A percentile compares a stretch with the other conserved stretches of the same genome.
Conservation (phyloP, 1,140 invertebrate species). For the Antheraea pernyi region DNA sequence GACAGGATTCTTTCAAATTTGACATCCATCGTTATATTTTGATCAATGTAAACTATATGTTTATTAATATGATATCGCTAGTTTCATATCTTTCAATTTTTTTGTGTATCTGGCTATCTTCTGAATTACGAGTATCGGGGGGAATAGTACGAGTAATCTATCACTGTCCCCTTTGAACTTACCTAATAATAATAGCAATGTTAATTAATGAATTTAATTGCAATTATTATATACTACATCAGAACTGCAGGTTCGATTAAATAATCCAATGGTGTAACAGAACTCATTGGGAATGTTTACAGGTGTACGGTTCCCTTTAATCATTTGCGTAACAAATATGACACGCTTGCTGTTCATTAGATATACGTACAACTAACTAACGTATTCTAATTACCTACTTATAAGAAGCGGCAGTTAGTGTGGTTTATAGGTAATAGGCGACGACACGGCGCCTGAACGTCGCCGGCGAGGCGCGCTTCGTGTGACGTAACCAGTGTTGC, state of each 20-base stretch:
- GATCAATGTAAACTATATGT: too few species aligned
- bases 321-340: slow-evolving; percentile 1
- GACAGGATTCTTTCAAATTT: too few species aligned
- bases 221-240: too few species aligned
- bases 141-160: too few species aligned
- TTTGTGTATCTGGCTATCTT: too few species aligned
- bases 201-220: too few species aligned
- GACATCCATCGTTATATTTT: too few species aligned
- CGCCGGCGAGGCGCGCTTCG: slow-evolving; percentile 15
- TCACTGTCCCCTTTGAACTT: too few species aligned
- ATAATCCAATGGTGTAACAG: not conserved
- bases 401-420: slow-evolving; percentile 25
- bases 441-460: slow-evolving; percentile 11
- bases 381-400: slow-evolving; percentile 19
- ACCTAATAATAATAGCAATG: too few species aligned
- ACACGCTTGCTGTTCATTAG: not conserved
- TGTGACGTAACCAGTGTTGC: slow-evolving; percentile 51
- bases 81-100: too few species aligned
- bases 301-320: not conserved
- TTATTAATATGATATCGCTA: too few species aligned
- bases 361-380: slow-evolving; percentile 4
- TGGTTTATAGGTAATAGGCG: slow-evolving; percentile 22
- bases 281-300: not conserved
- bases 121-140: too few species aligned
- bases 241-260: not conserved